Evolutionary conservation across 2,888 invertebrate genomes (phyloP).

Genomic region (Oscheius myriophilus): DNA sequence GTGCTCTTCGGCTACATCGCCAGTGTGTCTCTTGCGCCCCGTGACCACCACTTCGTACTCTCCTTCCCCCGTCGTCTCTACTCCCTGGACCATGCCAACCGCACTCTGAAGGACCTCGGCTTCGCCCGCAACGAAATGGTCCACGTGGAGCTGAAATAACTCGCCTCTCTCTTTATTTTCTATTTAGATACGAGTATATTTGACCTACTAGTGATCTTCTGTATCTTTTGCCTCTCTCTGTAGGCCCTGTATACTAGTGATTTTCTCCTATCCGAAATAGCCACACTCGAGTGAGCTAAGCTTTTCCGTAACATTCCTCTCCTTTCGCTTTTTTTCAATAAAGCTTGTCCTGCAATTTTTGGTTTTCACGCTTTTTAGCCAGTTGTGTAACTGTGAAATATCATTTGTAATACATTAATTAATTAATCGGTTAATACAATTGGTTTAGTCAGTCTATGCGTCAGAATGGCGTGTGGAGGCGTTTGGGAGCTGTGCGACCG

Average conservation of each 20-base stretch:
- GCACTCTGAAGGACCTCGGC: conserved; percentile 42
- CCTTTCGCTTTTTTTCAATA: not conserved
- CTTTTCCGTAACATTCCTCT: not conserved
- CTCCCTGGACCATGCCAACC: conserved; percentile 29
- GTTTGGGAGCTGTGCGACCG: conserved; percentile 31
- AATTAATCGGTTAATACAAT: too few relatives aligned
- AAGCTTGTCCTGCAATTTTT: conserved; percentile 1
- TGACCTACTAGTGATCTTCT: conserved; percentile 18
- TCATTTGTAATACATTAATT: too few relatives aligned
- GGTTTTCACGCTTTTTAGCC: too few relatives aligned
- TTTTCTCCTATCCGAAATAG: too few relatives aligned
- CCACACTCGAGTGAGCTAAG: too few relatives aligned
- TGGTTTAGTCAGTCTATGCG: conserved; percentile 5
- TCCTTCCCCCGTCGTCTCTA: conserved; percentile 55
- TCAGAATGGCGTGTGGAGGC: conserved; percentile 12
- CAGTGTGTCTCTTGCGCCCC: conserved; percentile 34
- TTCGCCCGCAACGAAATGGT: conserved; percentile 54
- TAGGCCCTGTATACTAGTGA: too few relatives aligned
- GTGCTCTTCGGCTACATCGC: conserved; percentile 49
- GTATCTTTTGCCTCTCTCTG: not conserved
- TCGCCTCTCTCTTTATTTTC: not conserved
- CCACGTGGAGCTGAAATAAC: conserved; percentile 51
- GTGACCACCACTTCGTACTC: conserved; percentile 42
- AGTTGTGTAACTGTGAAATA: too few relatives aligned
- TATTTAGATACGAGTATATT: conserved; percentile 11